Evolutionary conservation across 2,113 vertebrate species (phyloP), one percentile per base, ranked within the genome.

Genomic region (Solea senegalensis): DNA sequence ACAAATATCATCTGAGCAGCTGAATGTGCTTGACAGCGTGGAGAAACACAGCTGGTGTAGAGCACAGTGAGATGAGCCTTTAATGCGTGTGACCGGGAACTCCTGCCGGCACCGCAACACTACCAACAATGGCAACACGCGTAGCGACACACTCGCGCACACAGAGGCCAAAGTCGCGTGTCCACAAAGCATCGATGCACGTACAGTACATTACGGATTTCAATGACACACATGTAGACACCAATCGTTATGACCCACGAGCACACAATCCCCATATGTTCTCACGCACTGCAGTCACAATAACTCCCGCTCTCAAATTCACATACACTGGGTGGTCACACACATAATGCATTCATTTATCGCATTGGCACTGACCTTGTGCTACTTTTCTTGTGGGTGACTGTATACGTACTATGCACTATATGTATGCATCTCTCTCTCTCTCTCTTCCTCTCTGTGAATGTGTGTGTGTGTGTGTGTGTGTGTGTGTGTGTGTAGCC

Each of bases 1-100:
- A 73, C 21, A 62, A 27, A 83, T 55, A 78, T 84, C 69, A 83
- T 76, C 54, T 44, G 57, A 50, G 54, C 7, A 4, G 54, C 60
- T 77, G 73, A 87, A 80, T 86, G 78, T 52, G 82, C 52, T 76
- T 90, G 88, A 90, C 84, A 88, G 88, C 79, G 56, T 87, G 79
- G 74, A 79, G 78, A 83, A 86, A 80, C 81, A 87, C 89, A 91
- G 86, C 83, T 90, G 89, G 80, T 80, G 83, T 74, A 78, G 86
- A 86, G 78, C 83, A 81, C 71, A 81, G 60, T 70, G 69, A 88
- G 80, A 89, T 89, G 87, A 91, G 86, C 78, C 85, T 85, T 73
- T 87, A 90, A 90, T 89, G 82, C 59, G 69, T 89, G 89, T 91
- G 89, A 90, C 89, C 80, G 74, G 65, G 65, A 74, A 77, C 52